Conservation (phyloP, 1,140 invertebrate genomes). For the Tetramorium alpestre region DNA sequence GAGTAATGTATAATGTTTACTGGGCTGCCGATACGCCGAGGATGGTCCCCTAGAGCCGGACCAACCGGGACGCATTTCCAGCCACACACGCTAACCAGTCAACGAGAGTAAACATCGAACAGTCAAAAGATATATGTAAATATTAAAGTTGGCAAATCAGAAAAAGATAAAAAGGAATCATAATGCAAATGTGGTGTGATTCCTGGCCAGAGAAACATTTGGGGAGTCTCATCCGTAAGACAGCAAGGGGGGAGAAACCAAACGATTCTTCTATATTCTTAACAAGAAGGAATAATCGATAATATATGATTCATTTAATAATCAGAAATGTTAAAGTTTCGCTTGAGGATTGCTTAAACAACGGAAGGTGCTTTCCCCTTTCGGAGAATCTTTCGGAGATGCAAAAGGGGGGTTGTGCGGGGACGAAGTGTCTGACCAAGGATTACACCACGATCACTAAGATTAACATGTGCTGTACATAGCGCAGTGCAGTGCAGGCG, state of each 20-base stretch:
- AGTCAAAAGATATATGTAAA: conserved; percentile 80
- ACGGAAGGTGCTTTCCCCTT: neutral
- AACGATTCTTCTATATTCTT: neutral
- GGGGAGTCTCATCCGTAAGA: neutral
- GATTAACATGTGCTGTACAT: conserved; percentile 84
- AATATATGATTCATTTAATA: neutral
- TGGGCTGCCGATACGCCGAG: conserved; percentile 76
- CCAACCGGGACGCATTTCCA: conserved; percentile 73
- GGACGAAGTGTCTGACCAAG: conserved; percentile 68
- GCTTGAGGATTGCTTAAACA: neutral
- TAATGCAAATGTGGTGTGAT: conserved; percentile 79
- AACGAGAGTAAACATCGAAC: conserved; percentile 81
- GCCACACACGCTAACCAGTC: conserved; percentile 76
- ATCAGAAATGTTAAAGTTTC: neutral
- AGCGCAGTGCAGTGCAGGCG: conserved; percentile 85
- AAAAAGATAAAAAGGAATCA: conserved; percentile 78
- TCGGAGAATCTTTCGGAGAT: neutral
- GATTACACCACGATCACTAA: conserved; percentile 81
- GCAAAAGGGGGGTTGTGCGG: neutral
- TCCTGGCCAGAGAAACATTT: conserved; percentile 67
- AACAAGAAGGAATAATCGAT: neutral
- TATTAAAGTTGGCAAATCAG: conserved; percentile 81
- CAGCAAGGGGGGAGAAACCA: neutral
- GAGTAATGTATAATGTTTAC: conserved; percentile 78
- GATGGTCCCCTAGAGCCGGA: conserved; percentile 34